Evolutionary conservation across 2,888 invertebrate genomes (phyloP), one percentile per base, ranked within the genome.

Genomic region (Cantharis flavilabris): DNA sequence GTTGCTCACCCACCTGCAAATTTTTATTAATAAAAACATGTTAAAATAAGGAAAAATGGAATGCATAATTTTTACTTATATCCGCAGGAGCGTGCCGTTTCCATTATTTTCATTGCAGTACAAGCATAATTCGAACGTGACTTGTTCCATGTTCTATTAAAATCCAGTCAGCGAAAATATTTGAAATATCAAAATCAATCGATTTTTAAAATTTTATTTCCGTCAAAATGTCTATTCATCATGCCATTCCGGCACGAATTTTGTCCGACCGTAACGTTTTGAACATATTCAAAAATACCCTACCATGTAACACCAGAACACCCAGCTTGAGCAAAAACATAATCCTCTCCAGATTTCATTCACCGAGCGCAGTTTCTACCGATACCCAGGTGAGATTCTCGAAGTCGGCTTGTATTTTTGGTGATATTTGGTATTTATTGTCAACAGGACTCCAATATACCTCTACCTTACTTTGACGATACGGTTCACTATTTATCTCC

Each of bases 401-500:
- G 49, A 49, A 49, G n/a, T 49, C 9, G 49, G 13, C 11, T n/a
- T 13, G n/a, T 13, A 33, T n/a, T 49, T 49, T 49, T 49, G 49
- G n/a, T 49, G n/a, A 49, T 49, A n/a, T n/a, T 33, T 13, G 18
- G 18, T 18, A n/a, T n/a, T n/a, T n/a, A n/a, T 49, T 26, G 26
- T 26, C 7, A n/a, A 49, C 49, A 49, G 49, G 49, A 49, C n/a
- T 49, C 49, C 49, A 67, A n/a, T 20, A 1, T 67, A 14, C 65
- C 65, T 26, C 26, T 67, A 9, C 30, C 70, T 23, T 9, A 16
- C n/a, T 28, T 62, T 30, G 76, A 78, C 20, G 85, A 86, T 67
- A 86, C 86, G 0, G 80, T 87, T 11, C 88, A 88, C 76, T 87
- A 87, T 76, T 76, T 87, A 63, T 87, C 87, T 0, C 88, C 87